These are phyloP conservation scores for Xylota segnis DNA, from an alignment of 2,888 invertebrate genomes.

Conservation along the genomic window DNA sequence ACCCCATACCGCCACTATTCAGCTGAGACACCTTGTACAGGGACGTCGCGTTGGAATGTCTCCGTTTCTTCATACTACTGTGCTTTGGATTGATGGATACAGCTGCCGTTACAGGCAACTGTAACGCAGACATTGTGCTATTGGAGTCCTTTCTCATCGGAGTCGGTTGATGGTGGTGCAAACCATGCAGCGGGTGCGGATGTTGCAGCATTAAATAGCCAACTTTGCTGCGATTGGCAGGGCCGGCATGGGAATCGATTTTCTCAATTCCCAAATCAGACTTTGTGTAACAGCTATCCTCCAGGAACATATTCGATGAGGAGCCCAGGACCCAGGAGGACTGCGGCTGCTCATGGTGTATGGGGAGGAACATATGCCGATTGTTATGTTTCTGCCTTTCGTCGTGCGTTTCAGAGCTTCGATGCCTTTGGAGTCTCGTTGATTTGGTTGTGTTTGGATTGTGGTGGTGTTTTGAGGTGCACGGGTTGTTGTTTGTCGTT, in stretches of 20 bases:
- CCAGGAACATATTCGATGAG: conserved; percentile 84
- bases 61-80: conserved; percentile 81
- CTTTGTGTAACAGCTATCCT: conserved; percentile 84
- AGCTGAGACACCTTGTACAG: conserved; percentile 79
- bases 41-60: conserved; percentile 84
- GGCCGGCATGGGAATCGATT: conserved; percentile 76
- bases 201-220: conserved; percentile 75
- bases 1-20: conserved; percentile 74
- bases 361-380: conserved; percentile 80
- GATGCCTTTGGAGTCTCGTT: conserved; percentile 83
- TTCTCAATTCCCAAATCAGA: conserved; percentile 84
- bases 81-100: conserved; percentile 69
- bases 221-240: conserved; percentile 61
- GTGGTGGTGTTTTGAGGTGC: conserved; percentile 42
- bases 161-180: conserved; percentile 80
- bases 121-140: conserved; percentile 88
- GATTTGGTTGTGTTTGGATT: conserved; percentile 77
- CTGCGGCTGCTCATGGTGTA: conserved; percentile 81
- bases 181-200: conserved; percentile 78
- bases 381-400: conserved; percentile 82
- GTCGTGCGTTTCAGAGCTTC: conserved; percentile 84
- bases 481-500: conserved; percentile 77
- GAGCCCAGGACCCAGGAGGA: conserved; percentile 79
- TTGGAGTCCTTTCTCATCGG: conserved; percentile 87
- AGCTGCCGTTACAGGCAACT: conserved; percentile 84